Conservation (phyloP, 2,797 vertebrate genomes). For the Melanotaenia maccullochi region DNA sequence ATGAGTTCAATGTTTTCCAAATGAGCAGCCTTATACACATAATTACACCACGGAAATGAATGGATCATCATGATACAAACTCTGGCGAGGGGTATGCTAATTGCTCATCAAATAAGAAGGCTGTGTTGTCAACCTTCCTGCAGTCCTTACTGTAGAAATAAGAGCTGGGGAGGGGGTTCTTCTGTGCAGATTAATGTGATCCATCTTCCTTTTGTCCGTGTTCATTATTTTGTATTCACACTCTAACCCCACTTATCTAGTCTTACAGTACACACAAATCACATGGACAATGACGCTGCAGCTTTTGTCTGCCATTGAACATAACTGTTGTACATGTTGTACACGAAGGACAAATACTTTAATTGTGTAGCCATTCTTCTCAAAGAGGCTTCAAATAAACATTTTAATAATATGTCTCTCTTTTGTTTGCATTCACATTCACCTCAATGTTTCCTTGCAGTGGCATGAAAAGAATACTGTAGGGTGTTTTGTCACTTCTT, state of each 20-base stretch:
- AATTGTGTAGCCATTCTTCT: not conserved
- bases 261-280: slow-evolving; percentile 40
- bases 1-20: slow-evolving; percentile 85
- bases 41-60: slow-evolving; percentile 83
- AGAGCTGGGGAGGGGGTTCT: slow-evolving; percentile 36
- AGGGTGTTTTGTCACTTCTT: slow-evolving; percentile 52
- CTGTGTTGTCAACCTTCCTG: slow-evolving; percentile 76
- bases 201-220: slow-evolving; percentile 77
- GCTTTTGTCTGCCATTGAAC: slow-evolving; percentile 25
- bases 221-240: slow-evolving; percentile 79
- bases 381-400: not conserved
- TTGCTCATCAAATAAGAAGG: slow-evolving; percentile 82
- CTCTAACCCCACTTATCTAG: slow-evolving; percentile 64
- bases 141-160: slow-evolving; percentile 51
- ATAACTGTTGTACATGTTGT: not conserved
- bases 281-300: slow-evolving; percentile 50
- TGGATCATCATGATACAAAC: slow-evolving; percentile 83
- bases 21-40: slow-evolving; percentile 82
- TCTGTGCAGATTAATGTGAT: slow-evolving; percentile 77
- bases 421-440: slow-evolving; percentile 33
- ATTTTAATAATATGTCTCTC: slow-evolving; percentile 5
- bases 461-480: slow-evolving; percentile 48
- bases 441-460: slow-evolving; percentile 25
- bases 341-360: not conserved
- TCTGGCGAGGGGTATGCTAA: slow-evolving; percentile 79